These are phyloP conservation scores for Netelia melanura DNA, from an alignment of 2,888 invertebrate species.

Conservation along the genomic window DNA sequence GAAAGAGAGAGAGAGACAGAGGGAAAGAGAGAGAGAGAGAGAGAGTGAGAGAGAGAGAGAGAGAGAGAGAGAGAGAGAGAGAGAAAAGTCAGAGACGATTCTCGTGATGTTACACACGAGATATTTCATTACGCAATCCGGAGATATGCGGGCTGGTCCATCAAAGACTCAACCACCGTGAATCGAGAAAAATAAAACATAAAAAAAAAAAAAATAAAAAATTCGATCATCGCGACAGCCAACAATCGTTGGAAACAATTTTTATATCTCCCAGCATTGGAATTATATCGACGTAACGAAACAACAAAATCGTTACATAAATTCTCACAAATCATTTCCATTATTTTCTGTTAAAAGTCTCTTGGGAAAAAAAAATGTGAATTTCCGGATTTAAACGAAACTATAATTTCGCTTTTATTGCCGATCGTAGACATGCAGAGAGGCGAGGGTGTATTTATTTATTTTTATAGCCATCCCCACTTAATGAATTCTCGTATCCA, in stretches of 20 bases:
- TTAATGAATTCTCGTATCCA: background rate
- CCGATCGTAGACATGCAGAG: too few species aligned
- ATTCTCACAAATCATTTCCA: background rate
- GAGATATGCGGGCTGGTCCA: constrained; percentile 12
- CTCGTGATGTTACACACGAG: constrained; percentile 5
- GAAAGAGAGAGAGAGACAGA: background rate
- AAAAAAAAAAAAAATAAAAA: background rate
- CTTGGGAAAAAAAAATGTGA: background rate
- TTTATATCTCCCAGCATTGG: background rate
- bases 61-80: background rate
- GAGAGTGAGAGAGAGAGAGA: background rate
- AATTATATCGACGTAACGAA: background rate
- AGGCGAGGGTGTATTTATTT: background rate
- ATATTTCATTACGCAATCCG: constrained; percentile 30
- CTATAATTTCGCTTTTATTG: background rate
- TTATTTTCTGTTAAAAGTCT: background rate
- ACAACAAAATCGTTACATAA: background rate
- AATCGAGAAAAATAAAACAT: constrained; percentile 16
- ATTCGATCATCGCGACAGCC: constrained; percentile 3
- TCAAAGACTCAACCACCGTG: background rate
- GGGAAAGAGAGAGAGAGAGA: background rate
- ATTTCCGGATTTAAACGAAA: background rate
- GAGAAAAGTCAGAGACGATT: background rate
- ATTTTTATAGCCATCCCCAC: constrained; percentile 16
- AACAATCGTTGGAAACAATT: constrained; percentile 11